Percentiles rank a stretch among this genome's conserved stretches.
These are phyloP conservation scores for Sebastes cheni DNA, from an alignment of 2,797 vertebrate species.

Conservation along the genomic window DNA sequence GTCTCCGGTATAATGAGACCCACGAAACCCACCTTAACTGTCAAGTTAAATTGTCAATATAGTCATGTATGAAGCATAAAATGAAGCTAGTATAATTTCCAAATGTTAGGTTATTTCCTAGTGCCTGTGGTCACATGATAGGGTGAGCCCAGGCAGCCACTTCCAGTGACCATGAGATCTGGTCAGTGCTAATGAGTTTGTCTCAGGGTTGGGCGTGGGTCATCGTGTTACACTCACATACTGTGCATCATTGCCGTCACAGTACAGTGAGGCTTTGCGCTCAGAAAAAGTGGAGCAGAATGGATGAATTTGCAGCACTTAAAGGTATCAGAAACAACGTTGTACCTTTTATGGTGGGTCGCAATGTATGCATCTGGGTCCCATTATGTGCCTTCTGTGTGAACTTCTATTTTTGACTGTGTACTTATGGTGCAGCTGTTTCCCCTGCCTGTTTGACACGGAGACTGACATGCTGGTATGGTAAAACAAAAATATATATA, in stretches of 20 bases:
- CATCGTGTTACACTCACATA: slow-evolving; percentile 28
- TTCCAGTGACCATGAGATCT: slow-evolving; percentile 8
- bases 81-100: not conserved
- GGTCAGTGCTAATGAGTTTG: slow-evolving; percentile 12
- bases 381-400: slow-evolving; percentile 9
- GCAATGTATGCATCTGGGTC: slow-evolving; percentile 6
- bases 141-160: not conserved
- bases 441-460: slow-evolving; percentile 17
- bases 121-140: not conserved
- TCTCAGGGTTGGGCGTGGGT: not conserved
- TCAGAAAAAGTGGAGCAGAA: not conserved
- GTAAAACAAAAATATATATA: slow-evolving; percentile 35
- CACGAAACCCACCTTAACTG: not conserved
- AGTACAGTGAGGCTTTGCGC: not conserved
- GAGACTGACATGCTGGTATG: slow-evolving; percentile 35
- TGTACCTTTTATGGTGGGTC: not conserved
- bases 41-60: not conserved
- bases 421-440: slow-evolving; percentile 46
- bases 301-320: not conserved
- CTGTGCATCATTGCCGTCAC: not conserved
- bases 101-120: not conserved
- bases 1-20: not conserved
- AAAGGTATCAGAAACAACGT: not conserved
- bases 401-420: slow-evolving; percentile 44
- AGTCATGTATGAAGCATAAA: not conserved